These are phyloP conservation scores for Brachionus paranguensis DNA, from an alignment of 1,140 invertebrate genomes.

Conservation along the genomic window DNA sequence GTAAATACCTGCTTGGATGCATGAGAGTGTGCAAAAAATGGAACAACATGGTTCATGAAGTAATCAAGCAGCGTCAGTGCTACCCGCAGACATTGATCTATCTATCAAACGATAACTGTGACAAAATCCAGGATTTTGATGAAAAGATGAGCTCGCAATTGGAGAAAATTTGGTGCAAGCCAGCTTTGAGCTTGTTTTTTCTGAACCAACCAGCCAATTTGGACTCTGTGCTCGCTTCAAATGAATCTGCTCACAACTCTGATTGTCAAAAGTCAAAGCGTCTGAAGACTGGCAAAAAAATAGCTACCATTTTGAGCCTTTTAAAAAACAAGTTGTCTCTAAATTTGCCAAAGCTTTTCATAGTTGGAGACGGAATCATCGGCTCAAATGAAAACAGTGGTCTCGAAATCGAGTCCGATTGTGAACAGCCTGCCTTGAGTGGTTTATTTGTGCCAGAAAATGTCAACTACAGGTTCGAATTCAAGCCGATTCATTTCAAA, in stretches of 20 bases:
- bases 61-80: neutral
- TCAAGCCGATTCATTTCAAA: neutral
- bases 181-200: neutral
- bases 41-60: neutral
- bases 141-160: neutral
- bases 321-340: neutral
- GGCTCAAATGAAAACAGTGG: neutral
- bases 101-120: neutral
- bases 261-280: neutral
- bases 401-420: slow-evolving; percentile 4
- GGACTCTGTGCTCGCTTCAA: neutral
- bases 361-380: neutral
- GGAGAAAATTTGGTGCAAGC: neutral
- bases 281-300: neutral
- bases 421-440: neutral
- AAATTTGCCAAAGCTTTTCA: neutral
- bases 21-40: slow-evolving; percentile 16
- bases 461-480: neutral
- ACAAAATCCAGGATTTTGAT: neutral
- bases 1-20: neutral
- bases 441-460: neutral
- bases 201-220: neutral
- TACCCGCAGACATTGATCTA: neutral
- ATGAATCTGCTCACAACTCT: neutral
- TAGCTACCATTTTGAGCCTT: neutral